phyloP scores from a whole-genome alignment of 92 coral and sea anemone species.

The Pocillopora grandis region DNA sequence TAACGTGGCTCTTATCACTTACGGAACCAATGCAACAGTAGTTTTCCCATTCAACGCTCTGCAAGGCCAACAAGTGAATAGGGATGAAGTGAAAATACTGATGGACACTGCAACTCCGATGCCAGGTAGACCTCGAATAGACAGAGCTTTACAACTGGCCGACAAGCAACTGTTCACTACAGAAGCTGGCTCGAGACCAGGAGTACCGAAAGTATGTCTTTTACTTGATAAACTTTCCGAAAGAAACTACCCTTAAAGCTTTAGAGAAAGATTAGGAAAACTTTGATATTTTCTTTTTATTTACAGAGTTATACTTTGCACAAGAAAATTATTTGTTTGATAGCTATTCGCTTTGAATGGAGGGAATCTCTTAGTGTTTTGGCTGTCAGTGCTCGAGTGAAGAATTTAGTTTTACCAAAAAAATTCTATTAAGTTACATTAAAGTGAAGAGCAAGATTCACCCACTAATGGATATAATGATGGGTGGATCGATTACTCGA shows the following conservation, averaged over 20 bases:
- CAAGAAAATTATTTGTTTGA: too few species aligned
- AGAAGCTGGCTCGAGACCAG: conserved; percentile 74
- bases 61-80: not conserved
- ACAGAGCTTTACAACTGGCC: conserved; percentile 70
- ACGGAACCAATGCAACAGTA: conserved; percentile 49
- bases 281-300: too few species aligned
- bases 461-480: too few species aligned
- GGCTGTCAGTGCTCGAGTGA: too few species aligned
- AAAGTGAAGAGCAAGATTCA: too few species aligned
- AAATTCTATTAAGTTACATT: too few species aligned
- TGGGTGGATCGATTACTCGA: too few species aligned
- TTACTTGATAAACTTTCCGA: not conserved
- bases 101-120: conserved; percentile 27
- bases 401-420: too few species aligned
- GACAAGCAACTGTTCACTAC: conserved; percentile 57
- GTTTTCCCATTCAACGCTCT: conserved; percentile 52
- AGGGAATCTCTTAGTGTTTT: too few species aligned
- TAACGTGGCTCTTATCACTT: conserved; percentile 56
- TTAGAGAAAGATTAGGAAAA: too few species aligned
- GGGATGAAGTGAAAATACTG: conserved; percentile 40
- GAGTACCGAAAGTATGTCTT: conserved; percentile 67
- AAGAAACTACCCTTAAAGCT: not conserved
- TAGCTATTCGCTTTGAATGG: too few species aligned
- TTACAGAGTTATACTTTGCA: too few species aligned
- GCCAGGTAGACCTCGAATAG: conserved; percentile 64